Percentiles rank a stretch among this genome's conserved stretches.
These are phyloP conservation scores for Prionailurus viverrinus DNA, from an alignment of 2,113 vertebrate species.

Conservation along the genomic window DNA sequence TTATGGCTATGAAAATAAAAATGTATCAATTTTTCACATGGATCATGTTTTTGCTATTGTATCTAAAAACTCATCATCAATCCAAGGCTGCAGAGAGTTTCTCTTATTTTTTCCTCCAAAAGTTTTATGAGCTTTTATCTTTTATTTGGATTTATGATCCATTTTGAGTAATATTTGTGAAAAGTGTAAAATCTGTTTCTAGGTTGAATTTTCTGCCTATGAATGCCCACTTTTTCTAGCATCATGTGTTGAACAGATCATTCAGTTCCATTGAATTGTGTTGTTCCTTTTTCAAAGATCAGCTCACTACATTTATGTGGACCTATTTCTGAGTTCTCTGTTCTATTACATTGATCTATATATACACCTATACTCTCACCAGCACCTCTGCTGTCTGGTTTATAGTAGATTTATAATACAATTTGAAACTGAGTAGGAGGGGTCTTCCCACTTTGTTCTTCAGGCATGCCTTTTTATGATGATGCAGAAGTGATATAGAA, in stretches of 20 bases:
- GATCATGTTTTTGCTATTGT: background rate
- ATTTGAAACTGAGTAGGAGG: background rate
- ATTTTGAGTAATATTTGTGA: background rate
- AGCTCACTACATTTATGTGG: background rate
- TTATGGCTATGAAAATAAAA: background rate
- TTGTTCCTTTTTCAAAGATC: background rate
- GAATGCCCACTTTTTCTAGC: background rate
- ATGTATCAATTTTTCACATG: background rate
- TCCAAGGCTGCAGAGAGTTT: background rate
- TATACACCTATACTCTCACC: background rate
- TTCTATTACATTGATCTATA: background rate
- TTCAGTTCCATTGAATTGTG: background rate
- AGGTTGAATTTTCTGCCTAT: background rate
- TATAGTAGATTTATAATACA: background rate
- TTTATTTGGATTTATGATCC: background rate
- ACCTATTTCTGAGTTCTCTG: background rate
- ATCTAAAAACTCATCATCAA: background rate
- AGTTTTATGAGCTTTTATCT: background rate
- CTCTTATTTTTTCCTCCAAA: background rate
- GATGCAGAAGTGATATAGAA: background rate
- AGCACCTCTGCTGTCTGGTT: background rate
- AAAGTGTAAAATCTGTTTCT: background rate
- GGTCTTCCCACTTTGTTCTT: background rate
- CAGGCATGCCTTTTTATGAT: background rate
- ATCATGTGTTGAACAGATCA: background rate